Evolutionary conservation across 1,140 invertebrate species (phyloP).

Genomic region (Goniozus legneri): DNA sequence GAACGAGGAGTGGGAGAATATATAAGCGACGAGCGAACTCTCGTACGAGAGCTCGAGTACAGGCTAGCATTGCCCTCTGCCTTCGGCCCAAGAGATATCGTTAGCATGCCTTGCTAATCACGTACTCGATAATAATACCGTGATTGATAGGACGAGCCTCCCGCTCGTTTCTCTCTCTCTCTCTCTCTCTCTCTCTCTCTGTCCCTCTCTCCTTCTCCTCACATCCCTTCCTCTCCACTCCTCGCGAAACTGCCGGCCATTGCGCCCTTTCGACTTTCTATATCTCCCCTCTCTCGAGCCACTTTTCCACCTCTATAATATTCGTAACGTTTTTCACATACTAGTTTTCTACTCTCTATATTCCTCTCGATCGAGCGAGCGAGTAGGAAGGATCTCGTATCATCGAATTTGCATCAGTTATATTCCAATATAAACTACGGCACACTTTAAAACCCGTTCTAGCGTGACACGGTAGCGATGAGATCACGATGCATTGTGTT

Average conservation of each 20-base stretch:
- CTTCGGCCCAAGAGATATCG: constrained; percentile 52
- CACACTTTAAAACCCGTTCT: too few relatives aligned
- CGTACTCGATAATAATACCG: constrained; percentile 55
- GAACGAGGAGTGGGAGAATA: too few relatives aligned
- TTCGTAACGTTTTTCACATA: too few relatives aligned
- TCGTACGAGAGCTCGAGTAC: too few relatives aligned
- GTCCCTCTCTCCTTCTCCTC: constrained; percentile 8
- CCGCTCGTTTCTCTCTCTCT: constrained; percentile 14
- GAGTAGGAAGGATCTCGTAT: too few relatives aligned
- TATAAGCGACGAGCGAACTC: too few relatives aligned
- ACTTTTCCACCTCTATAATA: constrained; percentile 7
- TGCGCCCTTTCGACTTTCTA: constrained; percentile 30
- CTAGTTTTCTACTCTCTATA: too few relatives aligned
- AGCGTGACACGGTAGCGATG: too few relatives aligned
- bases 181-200: constrained; percentile 8
- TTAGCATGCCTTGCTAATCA: constrained; percentile 56
- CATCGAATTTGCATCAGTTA: too few relatives aligned
- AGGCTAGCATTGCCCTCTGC: constrained; percentile 36
- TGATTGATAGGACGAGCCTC: constrained; percentile 53
- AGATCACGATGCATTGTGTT: too few relatives aligned
- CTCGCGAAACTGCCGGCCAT: constrained; percentile 20
- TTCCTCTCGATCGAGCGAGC: too few relatives aligned
- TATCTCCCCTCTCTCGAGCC: constrained; percentile 15
- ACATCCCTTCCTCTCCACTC: constrained; percentile 24
- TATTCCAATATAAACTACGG: too few relatives aligned